Percentiles rank a stretch among this genome's conserved stretches.
phyloP scores from a whole-genome alignment of 1,140 invertebrate species.

The Micrasema longulum region DNA sequence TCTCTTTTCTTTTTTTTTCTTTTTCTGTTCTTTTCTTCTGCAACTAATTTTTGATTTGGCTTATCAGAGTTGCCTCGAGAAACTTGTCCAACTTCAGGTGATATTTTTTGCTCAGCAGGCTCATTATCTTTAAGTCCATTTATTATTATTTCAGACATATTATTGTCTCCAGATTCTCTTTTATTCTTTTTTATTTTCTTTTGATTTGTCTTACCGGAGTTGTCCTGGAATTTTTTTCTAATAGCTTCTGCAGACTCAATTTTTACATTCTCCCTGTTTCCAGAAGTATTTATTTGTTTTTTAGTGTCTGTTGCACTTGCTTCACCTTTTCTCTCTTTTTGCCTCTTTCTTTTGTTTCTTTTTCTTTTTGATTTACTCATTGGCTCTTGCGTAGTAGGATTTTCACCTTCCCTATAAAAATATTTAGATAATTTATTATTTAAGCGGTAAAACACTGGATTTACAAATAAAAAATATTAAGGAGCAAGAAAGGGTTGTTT shows the following conservation, averaged over 20 bases:
- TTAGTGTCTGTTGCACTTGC: slow-evolving; percentile 3
- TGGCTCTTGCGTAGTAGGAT: slow-evolving; percentile 37
- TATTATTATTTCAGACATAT: background rate
- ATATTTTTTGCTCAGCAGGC: background rate
- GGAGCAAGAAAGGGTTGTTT: too few species aligned
- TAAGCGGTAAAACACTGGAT: too few species aligned
- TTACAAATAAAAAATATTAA: too few species aligned
- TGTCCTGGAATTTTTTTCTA: slow-evolving; percentile 50
- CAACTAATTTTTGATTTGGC: slow-evolving; percentile 55
- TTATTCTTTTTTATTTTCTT: slow-evolving; percentile 57
- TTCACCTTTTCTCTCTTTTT: slow-evolving; percentile 35
- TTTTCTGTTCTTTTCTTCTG: slow-evolving; percentile 56
- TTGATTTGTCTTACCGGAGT: slow-evolving; percentile 49
- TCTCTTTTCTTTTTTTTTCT: slow-evolving; percentile 52
- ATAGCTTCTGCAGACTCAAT: slow-evolving; percentile 33
- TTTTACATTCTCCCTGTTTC: background rate
- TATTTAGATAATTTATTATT: background rate
- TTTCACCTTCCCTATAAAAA: slow-evolving; percentile 27
- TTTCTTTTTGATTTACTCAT: slow-evolving; percentile 29
- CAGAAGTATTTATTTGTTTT: background rate
- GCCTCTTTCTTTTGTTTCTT: slow-evolving; percentile 50
- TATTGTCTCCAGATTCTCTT: slow-evolving; percentile 5
- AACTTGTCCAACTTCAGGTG: slow-evolving; percentile 51
- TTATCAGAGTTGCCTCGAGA: slow-evolving; percentile 47
- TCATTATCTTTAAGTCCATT: slow-evolving; percentile 5